A percentile compares a stretch with the other conserved stretches of the same genome.
phyloP scores from a whole-genome alignment of 30 jellyfish, hydroid and myxozoan species.

The Morbakka virulenta region DNA sequence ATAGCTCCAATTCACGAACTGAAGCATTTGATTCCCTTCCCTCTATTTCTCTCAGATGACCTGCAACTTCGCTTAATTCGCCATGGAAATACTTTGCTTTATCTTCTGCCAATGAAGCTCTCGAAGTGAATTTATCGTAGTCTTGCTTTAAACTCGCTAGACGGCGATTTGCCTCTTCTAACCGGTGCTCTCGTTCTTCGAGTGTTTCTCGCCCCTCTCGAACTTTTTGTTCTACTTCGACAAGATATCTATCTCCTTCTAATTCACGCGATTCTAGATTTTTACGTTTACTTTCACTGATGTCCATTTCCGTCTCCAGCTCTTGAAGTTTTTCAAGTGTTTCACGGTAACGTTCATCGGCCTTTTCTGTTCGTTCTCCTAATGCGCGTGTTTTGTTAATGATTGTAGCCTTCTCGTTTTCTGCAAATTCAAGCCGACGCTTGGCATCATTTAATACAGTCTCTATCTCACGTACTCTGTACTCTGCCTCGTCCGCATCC shows the following conservation, averaged over 20 bases:
- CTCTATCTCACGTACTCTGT: background rate
- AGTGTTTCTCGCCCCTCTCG: constrained; percentile 42
- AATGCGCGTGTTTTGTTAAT: background rate
- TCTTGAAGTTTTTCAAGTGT: constrained; percentile 51
- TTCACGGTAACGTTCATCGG: constrained; percentile 60
- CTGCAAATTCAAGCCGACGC: background rate
- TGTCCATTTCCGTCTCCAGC: constrained; percentile 51
- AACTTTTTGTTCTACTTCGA: constrained; percentile 63
- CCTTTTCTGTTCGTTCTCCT: constrained; percentile 17
- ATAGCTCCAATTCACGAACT: constrained; percentile 51
- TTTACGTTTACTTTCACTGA: constrained; percentile 81
- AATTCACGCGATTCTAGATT: constrained; percentile 64
- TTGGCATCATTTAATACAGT: background rate
- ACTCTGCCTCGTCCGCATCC: background rate
- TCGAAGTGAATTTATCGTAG: constrained; percentile 26
- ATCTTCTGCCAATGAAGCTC: constrained; percentile 47
- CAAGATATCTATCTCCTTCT: constrained; percentile 53
- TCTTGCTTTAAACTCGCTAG: constrained; percentile 44
- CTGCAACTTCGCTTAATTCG: constrained; percentile 60
- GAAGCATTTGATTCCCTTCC: constrained; percentile 55
- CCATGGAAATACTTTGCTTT: constrained; percentile 57
- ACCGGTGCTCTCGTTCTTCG: constrained; percentile 60
- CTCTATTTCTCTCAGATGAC: constrained; percentile 54
- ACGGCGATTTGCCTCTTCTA: constrained; percentile 79
- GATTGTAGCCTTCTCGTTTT: background rate